These are phyloP conservation scores for Podarcis siculus DNA, from an alignment of 2,797 vertebrate species.

Conservation along the genomic window DNA sequence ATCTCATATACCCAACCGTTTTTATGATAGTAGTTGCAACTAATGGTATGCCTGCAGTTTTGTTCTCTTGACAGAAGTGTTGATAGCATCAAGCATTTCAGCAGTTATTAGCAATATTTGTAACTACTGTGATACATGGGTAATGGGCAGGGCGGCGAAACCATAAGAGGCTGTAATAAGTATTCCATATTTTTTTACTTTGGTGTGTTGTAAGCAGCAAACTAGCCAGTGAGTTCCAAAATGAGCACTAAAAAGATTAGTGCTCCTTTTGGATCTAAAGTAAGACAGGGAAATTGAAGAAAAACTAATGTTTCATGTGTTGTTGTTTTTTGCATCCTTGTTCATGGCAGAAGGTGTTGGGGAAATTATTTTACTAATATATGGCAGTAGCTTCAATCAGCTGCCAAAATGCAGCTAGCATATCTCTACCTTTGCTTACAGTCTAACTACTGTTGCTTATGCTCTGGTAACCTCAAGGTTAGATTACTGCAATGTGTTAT, in stretches of 20 bases:
- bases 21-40: not conserved
- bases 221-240: not conserved
- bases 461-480: too few species aligned
- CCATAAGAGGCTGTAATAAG: not conserved
- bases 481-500: too few species aligned
- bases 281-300: not conserved
- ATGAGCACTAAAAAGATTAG: not conserved
- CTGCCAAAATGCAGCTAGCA: not conserved
- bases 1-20: not conserved
- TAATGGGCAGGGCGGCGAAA: not conserved
- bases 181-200: not conserved
- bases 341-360: not conserved
- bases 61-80: not conserved
- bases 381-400: not conserved
- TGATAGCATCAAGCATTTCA: not conserved
- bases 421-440: not conserved
- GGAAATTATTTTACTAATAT: not conserved
- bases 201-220: not conserved
- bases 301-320: not conserved
- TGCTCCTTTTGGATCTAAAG: not conserved
- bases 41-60: not conserved
- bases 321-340: not conserved
- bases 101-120: not conserved
- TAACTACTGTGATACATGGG: not conserved
- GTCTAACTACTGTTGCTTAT: too few species aligned